These are phyloP conservation scores for Petrocephalus microphthalmus DNA, from an alignment of 2,113 vertebrate genomes.

Conservation along the genomic window DNA sequence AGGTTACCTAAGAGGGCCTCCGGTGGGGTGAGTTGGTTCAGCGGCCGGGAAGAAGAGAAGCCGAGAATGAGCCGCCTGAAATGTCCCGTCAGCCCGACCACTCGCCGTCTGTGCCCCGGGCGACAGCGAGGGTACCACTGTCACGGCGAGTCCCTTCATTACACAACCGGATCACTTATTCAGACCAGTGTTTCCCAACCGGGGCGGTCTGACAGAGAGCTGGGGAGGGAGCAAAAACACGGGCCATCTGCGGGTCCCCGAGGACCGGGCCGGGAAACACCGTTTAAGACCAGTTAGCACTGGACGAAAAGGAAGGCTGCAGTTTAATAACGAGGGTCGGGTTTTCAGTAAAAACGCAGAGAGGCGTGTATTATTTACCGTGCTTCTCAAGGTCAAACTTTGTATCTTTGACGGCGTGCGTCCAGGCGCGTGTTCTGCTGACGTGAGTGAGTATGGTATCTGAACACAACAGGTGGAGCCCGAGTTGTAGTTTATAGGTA, in stretches of 20 bases:
- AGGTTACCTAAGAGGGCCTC: background rate
- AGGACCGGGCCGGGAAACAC: background rate
- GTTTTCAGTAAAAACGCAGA: background rate
- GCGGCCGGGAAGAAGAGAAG: background rate
- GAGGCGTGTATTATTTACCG: background rate
- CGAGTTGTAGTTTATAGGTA: background rate
- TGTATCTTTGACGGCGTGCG: background rate
- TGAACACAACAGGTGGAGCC: background rate
- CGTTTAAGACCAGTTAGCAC: background rate
- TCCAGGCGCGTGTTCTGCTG: background rate
- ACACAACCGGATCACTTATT: background rate
- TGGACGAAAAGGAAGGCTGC: background rate
- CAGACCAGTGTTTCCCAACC: background rate
- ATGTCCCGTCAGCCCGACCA: background rate
- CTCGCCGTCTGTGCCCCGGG: background rate
- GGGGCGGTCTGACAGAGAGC: background rate
- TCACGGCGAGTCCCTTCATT: background rate
- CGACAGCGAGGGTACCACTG: background rate
- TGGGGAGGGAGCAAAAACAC: background rate
- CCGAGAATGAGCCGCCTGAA: background rate
- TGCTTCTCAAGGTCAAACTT: background rate
- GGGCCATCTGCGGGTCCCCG: background rate
- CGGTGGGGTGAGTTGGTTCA: background rate
- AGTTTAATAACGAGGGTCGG: background rate
- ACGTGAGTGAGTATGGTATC: background rate